These are phyloP conservation scores for Sinopyrophorus schimmeli DNA, from an alignment of 2,888 invertebrate species.

Conservation along the genomic window DNA sequence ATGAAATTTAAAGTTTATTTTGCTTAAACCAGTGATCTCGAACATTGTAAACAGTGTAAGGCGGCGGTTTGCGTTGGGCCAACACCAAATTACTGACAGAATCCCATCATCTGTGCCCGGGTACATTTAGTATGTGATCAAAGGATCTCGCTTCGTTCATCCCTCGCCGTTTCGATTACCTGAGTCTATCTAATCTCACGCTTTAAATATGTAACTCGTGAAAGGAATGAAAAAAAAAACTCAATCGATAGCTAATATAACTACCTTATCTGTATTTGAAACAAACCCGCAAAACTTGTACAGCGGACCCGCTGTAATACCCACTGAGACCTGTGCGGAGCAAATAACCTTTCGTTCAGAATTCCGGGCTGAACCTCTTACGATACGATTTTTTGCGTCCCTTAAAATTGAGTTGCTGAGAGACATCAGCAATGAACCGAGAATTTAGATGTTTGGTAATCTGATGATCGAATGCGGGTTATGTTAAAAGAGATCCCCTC, in stretches of 20 bases:
- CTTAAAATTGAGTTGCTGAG: constrained; percentile 29
- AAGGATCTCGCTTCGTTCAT: constrained; percentile 44
- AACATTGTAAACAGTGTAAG: constrained; percentile 51
- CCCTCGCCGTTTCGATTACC: constrained; percentile 49
- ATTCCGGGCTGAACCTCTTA: constrained; percentile 17
- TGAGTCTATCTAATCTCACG: constrained; percentile 44
- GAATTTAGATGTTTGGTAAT: constrained; percentile 44
- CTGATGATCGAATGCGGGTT: constrained; percentile 47
- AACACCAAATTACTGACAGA: constrained; percentile 51
- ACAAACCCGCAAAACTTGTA: constrained; percentile 4
- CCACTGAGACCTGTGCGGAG: constrained; percentile 3
- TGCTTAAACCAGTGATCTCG: constrained; percentile 49
- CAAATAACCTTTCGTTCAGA: constrained; percentile 13
- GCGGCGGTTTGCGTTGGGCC: constrained; percentile 43
- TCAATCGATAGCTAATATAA: constrained; percentile 17
- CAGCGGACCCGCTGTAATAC: not conserved
- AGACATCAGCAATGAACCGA: constrained; percentile 40
- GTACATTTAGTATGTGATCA: constrained; percentile 50
- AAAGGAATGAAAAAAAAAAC: constrained; percentile 10
- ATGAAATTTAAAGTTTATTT: constrained; percentile 46
- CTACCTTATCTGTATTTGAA: constrained; percentile 6
- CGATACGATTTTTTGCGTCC: constrained; percentile 23
- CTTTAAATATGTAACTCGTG: constrained; percentile 40
- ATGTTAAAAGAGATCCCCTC: constrained; percentile 40
- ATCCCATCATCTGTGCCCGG: constrained; percentile 50